Base-by-base conservation (phyloP, 2,888 invertebrate genomes). In the Galerucella pusilla region DNA sequence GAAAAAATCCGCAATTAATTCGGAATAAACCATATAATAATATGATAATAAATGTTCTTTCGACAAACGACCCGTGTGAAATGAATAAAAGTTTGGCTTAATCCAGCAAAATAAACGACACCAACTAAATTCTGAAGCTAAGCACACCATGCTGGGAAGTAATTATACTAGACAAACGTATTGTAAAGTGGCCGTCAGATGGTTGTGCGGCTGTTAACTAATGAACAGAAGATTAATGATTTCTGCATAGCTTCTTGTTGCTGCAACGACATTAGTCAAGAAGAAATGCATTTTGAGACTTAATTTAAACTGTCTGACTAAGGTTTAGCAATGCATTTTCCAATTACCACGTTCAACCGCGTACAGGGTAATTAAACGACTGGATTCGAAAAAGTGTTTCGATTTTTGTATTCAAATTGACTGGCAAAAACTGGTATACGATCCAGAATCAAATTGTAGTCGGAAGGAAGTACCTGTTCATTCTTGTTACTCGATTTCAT, bases 141-240 rank as follows among this genome's bases (percentile, higher is more conserved):
- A 49, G 57, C 57, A 57, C 57, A 57, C 57, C 20, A 57, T 20
- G 20, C 57, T 16, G 57, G 57, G 20, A 57, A 57, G 16, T 20
- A 57, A 57, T 57, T 57, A 57, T 57, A 57, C 57, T 57, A 57
- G 20, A 57, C 57, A 57, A 57, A 57, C 57, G 57, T 57, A 57
- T 57, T 57, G 57, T 57, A 57, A 57, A 57, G 57, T 57, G 57
- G 20, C 20, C 57, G 57, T 57, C 57, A 57, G 57, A 20, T 20
- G 20, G 20, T 57, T 57, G 57, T 16, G 57, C 16, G 20, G 57
- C 57, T 57, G 57, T 57, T 57, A 57, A 57, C 57, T 57, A 57
- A 57, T 57, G 57, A 57, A 57, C 57, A 57, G 16, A 57, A 57
- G 57, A 57, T 57, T 57, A 57, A 57, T 20, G 57, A 57, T 20